Conservation (phyloP, 2,888 invertebrate species). For the Eumacrocentrus americanus region DNA sequence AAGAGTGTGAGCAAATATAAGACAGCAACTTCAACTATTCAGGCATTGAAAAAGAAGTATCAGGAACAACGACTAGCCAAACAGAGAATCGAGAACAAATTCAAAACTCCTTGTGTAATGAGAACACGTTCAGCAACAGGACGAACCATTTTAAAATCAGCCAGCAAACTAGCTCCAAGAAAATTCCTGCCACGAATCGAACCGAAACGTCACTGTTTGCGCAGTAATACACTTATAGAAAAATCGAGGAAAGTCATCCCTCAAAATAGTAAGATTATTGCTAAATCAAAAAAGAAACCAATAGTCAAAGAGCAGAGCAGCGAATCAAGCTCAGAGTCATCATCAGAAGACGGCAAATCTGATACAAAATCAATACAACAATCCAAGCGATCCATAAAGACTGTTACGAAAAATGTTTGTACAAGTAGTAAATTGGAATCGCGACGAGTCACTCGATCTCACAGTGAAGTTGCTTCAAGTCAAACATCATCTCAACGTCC, state of each 20-base stretch:
- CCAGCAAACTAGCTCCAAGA: slow-evolving; percentile 46
- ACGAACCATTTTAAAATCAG: slow-evolving; percentile 56
- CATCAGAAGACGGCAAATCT: slow-evolving; percentile 32
- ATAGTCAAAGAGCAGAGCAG: slow-evolving; percentile 37
- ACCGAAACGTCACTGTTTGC: slow-evolving; percentile 47
- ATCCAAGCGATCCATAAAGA: slow-evolving; percentile 33
- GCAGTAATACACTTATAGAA: slow-evolving; percentile 40
- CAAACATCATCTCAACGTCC: slow-evolving; percentile 61
- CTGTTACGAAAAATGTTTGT: slow-evolving; percentile 47
- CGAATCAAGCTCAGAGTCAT: slow-evolving; percentile 38
- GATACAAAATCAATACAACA: slow-evolving; percentile 40
- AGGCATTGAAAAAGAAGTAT: slow-evolving; percentile 67
- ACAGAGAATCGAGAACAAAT: slow-evolving; percentile 54
- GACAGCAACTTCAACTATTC: slow-evolving; percentile 61
- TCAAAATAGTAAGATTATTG: slow-evolving; percentile 32
- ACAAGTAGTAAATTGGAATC: slow-evolving; percentile 53
- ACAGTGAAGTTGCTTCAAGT: slow-evolving; percentile 39
- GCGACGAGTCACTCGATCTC: slow-evolving; percentile 56
- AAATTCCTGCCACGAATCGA: slow-evolving; percentile 41
- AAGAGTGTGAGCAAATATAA: slow-evolving; percentile 51
- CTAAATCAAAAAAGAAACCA: slow-evolving; percentile 37
- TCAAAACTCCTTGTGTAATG: slow-evolving; percentile 58
- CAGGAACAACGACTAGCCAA: slow-evolving; percentile 69
- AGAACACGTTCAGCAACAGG: slow-evolving; percentile 62
- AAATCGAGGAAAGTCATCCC: slow-evolving; percentile 15